Conservation (phyloP, 1,140 invertebrate genomes). For the Tetramorium simillimum region DNA sequence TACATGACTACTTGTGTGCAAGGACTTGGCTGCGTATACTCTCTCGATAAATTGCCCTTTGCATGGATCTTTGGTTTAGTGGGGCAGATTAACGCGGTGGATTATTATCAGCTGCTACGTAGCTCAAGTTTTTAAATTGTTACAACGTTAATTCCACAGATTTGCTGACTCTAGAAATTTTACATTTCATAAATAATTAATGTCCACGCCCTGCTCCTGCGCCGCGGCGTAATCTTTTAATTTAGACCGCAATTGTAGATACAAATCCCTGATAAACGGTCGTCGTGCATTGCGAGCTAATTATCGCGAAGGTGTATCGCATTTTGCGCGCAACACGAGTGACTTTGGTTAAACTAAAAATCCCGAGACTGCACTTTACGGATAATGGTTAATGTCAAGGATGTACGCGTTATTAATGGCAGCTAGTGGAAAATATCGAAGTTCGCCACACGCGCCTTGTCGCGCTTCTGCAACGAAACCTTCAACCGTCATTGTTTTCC, state of each 20-base stretch:
- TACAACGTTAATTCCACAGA: background rate
- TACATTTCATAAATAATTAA: conserved; percentile 8
- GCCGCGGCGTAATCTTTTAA: background rate
- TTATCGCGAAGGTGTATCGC: background rate
- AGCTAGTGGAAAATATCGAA: conserved; percentile 62
- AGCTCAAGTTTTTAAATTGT: background rate
- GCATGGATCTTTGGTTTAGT: conserved; percentile 20
- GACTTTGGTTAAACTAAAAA: conserved; percentile 15
- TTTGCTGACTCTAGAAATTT: background rate
- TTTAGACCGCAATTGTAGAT: background rate
- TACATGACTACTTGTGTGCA: background rate
- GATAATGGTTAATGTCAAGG: conserved; percentile 64
- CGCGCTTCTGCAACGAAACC: conserved; percentile 10
- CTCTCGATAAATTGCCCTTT: background rate
- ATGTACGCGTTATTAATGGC: conserved; percentile 16
- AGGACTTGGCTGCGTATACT: background rate
- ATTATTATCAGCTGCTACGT: conserved; percentile 3
- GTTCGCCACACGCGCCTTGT: conserved; percentile 44
- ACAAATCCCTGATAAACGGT: background rate
- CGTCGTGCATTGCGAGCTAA: background rate
- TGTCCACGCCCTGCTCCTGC: background rate
- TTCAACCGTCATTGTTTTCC: conserved; percentile 48
- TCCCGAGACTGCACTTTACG: conserved; percentile 12
- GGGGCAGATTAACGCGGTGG: background rate
- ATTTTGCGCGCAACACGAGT: background rate